These are phyloP conservation scores for Petromus typicus DNA, from an alignment of 2,113 vertebrate genomes.

Conservation along the genomic window DNA sequence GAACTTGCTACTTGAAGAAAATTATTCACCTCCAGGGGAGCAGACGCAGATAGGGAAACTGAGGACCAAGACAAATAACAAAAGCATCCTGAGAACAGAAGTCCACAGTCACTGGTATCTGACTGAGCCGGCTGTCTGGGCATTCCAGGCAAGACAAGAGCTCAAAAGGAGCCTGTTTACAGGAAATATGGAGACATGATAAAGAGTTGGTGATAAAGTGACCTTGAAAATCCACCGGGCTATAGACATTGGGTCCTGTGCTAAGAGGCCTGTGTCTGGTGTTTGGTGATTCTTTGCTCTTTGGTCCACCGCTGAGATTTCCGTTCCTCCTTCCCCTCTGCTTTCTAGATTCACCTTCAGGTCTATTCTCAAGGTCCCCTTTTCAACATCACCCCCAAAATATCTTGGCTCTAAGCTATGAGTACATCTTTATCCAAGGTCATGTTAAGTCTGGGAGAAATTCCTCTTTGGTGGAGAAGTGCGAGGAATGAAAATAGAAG, in stretches of 20 bases:
- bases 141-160: slow-evolving; percentile 18
- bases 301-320: neutral
- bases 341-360: neutral
- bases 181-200: slow-evolving; percentile 1
- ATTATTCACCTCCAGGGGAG: neutral
- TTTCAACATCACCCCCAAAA: slow-evolving; percentile 49
- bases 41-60: neutral
- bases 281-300: neutral
- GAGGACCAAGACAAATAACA: slow-evolving; percentile 3
- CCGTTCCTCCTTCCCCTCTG: neutral
- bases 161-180: slow-evolving; percentile 47
- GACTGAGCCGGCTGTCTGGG: neutral
- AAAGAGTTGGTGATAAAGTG: slow-evolving; percentile 43
- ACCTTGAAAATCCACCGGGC: slow-evolving; percentile 17
- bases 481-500: slow-evolving; percentile 43
- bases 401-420: slow-evolving; percentile 60
- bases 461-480: slow-evolving; percentile 39
- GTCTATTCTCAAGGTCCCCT: slow-evolving; percentile 4
- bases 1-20: slow-evolving; percentile 4
- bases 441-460: slow-evolving; percentile 39
- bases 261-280: neutral
- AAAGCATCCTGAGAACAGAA: neutral
- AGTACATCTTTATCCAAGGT: slow-evolving; percentile 73
- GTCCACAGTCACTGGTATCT: neutral
- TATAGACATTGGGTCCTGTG: neutral